These are phyloP conservation scores for Spicauda simplicius DNA, from an alignment of 2,888 invertebrate genomes.

Conservation along the genomic window DNA sequence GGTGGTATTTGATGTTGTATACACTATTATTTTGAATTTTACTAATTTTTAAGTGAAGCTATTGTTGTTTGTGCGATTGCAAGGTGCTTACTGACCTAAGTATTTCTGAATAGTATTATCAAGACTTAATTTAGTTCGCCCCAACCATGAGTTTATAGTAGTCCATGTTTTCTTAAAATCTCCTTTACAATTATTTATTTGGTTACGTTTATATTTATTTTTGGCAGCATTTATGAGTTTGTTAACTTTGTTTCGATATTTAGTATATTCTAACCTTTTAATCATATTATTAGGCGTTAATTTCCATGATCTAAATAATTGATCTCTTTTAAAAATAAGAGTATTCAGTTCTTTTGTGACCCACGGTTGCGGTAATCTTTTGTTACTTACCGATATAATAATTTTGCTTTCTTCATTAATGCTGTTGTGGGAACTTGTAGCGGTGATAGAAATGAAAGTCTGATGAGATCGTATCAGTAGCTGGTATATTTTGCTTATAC, in stretches of 20 bases:
- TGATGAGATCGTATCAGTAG: too few relatives aligned
- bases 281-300: slow-evolving; percentile 27
- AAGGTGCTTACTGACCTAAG: neutral
- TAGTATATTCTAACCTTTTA: slow-evolving; percentile 34
- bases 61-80: too few relatives aligned
- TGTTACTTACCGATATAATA: neutral
- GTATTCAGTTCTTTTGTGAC: neutral
- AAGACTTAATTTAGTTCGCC: neutral
- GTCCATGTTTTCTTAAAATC: neutral
- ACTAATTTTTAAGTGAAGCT: too few relatives aligned
- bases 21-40: too few relatives aligned
- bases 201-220: neutral
- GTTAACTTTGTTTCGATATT: slow-evolving; percentile 36
- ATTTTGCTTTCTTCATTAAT: neutral
- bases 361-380: neutral
- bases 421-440: too few relatives aligned
- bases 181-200: neutral
- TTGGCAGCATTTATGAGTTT: slow-evolving; percentile 31
- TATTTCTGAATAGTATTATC: neutral
- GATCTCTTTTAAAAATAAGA: slow-evolving; percentile 20
- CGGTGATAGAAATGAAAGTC: too few relatives aligned
- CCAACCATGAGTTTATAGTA: neutral
- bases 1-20: too few relatives aligned
- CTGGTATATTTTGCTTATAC: too few relatives aligned
- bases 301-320: slow-evolving; percentile 37